Base-by-base conservation (phyloP, 2,797 vertebrate genomes). In the Poeciliopsis gracilis region DNA sequence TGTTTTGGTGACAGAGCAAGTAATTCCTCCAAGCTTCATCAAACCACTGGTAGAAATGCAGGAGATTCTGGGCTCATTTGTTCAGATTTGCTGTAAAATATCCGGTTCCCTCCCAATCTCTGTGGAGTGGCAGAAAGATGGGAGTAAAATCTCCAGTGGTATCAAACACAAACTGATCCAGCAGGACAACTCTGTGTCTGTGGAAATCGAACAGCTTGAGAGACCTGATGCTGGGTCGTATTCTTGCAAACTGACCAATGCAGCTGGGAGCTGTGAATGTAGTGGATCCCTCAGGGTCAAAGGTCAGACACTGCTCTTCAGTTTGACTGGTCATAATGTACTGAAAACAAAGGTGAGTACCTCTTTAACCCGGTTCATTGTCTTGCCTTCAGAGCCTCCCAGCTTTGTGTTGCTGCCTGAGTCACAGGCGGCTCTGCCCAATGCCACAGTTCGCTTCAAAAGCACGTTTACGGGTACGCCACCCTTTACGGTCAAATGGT, bases 401-500 rank as follows among this genome's bases (percentile, higher is more conserved):
- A 97, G 96, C 92, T 99, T 99, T 96, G 94, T 97, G 92, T 90
- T 93, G 84, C 94, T 94, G 92, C 98, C 97, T 59, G 96, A 97
- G 88, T 95, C 95, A 20, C 97, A 98, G 86, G 96, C 95, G 78
- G 96, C 97, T 71, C 88, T 99, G 38, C 98, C 97, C 78, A 97
- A 97, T 78, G 94, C 97, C 75, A 96, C 95, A 0, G 97, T 98
- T 73, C 97, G 97, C 83, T 98, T 99, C 94, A 99, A 97, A 91
- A 94, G 96, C 80, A 94, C 95, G 6, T 96, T 99, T 69, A 97
- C 96, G 91, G 98, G 98, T 95, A 99, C 97, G 0, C 96, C 97
- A 5, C 97, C 98, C 0, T 99, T 99, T 92, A 96, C 90, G n/a
- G 94, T 99, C 87, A 99, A 97, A 91, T 99, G 98, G 98, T 97